phyloP scores from a whole-genome alignment of 2,888 invertebrate species.

The Troglohyphantes excavatus region DNA sequence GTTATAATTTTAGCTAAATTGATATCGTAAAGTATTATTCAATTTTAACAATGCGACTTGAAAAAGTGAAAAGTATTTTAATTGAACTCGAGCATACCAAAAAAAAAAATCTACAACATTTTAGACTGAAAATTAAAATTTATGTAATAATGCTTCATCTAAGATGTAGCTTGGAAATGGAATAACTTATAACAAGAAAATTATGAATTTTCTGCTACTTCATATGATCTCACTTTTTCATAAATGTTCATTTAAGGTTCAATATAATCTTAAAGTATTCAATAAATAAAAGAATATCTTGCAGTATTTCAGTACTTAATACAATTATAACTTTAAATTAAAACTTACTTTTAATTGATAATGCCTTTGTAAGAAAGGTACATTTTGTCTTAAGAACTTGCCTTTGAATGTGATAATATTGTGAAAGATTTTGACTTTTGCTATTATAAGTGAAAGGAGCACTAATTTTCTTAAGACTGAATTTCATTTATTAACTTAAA shows the following conservation, averaged over 20 bases:
- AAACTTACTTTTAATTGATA: background rate
- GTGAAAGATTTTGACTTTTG: background rate
- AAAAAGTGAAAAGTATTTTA: background rate
- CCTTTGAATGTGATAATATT: conserved; percentile 45
- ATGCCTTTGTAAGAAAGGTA: background rate
- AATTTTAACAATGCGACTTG: background rate
- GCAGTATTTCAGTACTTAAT: no score
- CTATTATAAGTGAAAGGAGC: background rate
- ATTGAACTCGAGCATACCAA: background rate
- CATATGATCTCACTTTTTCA: no score
- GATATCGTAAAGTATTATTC: background rate
- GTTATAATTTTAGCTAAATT: background rate
- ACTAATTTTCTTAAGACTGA: conserved; percentile 14
- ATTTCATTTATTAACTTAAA: conserved; percentile 6
- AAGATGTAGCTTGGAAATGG: no score
- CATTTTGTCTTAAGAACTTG: conserved; percentile 20
- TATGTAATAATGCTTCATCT: no score
- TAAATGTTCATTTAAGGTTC: no score
- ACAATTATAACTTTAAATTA: background rate
- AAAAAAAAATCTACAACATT: background rate
- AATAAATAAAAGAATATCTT: background rate
- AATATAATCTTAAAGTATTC: no score
- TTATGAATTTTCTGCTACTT: no score
- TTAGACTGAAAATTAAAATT: no score
- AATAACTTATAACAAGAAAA: no score